Percentiles rank a stretch among this genome's conserved stretches.
Conservation (phyloP, 1,140 invertebrate genomes). For the Aleiodes sp. region DNA sequence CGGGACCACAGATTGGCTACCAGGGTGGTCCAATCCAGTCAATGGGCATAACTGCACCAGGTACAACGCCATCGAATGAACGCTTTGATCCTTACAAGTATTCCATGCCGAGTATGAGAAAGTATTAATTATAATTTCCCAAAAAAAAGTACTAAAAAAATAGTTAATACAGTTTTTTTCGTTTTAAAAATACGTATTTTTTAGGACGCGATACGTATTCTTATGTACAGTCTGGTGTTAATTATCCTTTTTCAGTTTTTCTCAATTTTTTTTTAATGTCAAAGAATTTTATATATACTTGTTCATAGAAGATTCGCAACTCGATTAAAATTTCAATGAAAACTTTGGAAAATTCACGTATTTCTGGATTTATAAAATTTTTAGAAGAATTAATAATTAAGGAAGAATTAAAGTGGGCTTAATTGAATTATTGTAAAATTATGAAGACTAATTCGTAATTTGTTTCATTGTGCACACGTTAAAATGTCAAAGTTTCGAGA, state of each 20-base stretch:
- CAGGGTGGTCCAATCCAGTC: slow-evolving; percentile 60
- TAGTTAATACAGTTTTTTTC: background rate
- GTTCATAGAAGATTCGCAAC: slow-evolving; percentile 45
- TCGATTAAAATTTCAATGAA: background rate
- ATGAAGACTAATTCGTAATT: too few species aligned
- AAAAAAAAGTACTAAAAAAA: background rate
- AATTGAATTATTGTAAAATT: too few species aligned
- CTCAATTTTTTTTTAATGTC: slow-evolving; percentile 23
- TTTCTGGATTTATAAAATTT: too few species aligned
- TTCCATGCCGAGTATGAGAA: slow-evolving; percentile 61
- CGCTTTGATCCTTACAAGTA: slow-evolving; percentile 63
- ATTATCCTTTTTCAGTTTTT: background rate
- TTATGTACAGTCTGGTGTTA: slow-evolving; percentile 31
- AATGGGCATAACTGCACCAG: slow-evolving; percentile 56
- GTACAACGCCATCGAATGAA: slow-evolving; percentile 57
- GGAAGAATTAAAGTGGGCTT: too few species aligned
- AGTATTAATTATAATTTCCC: slow-evolving; percentile 49
- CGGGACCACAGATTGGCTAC: slow-evolving; percentile 57
- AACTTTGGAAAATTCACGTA: too few species aligned
- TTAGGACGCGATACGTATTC: slow-evolving; percentile 26
- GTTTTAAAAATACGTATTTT: slow-evolving; percentile 1
- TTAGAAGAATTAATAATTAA: too few species aligned
- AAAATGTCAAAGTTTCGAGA: too few species aligned
- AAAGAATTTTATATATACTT: slow-evolving; percentile 52
- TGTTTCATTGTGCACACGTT: too few species aligned